These are phyloP conservation scores for Drosophila pseudotakahashii DNA, from an alignment of 2,888 invertebrate genomes.

Conservation along the genomic window DNA sequence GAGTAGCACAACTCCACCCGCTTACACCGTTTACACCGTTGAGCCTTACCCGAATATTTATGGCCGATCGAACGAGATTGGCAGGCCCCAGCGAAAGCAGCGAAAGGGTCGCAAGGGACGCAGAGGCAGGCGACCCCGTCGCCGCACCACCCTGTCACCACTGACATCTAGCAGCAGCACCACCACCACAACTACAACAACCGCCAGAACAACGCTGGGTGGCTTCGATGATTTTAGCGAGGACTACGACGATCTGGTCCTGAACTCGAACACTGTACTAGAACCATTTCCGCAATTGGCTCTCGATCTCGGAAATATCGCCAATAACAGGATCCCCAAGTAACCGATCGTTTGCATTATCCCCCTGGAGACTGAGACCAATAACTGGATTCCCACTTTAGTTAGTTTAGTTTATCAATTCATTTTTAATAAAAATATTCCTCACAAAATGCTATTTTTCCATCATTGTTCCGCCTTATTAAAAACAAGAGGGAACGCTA, in stretches of 20 bases:
- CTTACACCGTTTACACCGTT: slow-evolving; percentile 48
- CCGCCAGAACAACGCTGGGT: slow-evolving; percentile 22
- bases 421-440: slow-evolving; percentile 6
- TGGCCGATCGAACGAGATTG: slow-evolving; percentile 15
- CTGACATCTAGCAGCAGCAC: slow-evolving; percentile 12
- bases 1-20: slow-evolving; percentile 17
- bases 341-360: slow-evolving; percentile 7
- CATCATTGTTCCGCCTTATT: too few species aligned
- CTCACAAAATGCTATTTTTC: not conserved
- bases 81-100: slow-evolving; percentile 12
- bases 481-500: too few species aligned
- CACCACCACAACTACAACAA: slow-evolving; percentile 24
- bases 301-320: slow-evolving; percentile 58
- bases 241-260: slow-evolving; percentile 35
- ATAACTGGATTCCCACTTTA: not conserved
- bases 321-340: slow-evolving; percentile 55
- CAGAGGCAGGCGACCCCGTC: slow-evolving; percentile 50
- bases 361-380: slow-evolving; percentile 19
- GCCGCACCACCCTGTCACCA: slow-evolving; percentile 48
- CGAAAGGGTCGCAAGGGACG: slow-evolving; percentile 55
- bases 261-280: slow-evolving; percentile 36
- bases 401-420: not conserved
- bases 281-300: slow-evolving; percentile 63
- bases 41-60: slow-evolving; percentile 56
- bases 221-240: slow-evolving; percentile 8